Evolutionary conservation across 2,797 vertebrate genomes (phyloP).

Genomic region (Cynodonichthys magdalenae): DNA sequence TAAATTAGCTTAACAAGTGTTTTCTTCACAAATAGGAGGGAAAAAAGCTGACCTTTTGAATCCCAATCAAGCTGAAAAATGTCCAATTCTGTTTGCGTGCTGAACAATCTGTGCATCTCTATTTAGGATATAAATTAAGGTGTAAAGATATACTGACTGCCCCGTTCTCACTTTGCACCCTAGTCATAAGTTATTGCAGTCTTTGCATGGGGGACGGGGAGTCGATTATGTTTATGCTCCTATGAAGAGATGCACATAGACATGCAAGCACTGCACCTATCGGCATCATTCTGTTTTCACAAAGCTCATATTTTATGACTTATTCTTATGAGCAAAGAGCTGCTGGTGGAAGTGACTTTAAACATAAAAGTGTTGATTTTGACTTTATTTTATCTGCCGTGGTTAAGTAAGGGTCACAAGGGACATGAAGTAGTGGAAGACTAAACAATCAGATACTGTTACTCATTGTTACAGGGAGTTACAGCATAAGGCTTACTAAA

Average conservation of each 20-base stretch:
- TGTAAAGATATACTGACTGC: slow-evolving; percentile 36
- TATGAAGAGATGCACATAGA: not conserved
- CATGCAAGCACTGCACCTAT: slow-evolving; percentile 23
- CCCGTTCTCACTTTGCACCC: slow-evolving; percentile 25
- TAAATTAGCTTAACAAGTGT: too few species aligned
- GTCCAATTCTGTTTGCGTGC: too few species aligned
- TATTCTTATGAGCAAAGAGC: slow-evolving; percentile 50
- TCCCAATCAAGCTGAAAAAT: too few species aligned
- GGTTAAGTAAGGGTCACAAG: slow-evolving; percentile 16
- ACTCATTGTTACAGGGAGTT: slow-evolving; percentile 15
- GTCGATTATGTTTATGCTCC: slow-evolving; percentile 43
- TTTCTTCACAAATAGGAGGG: too few species aligned
- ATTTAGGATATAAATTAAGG: slow-evolving; percentile 50
- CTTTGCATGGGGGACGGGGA: slow-evolving; percentile 36
- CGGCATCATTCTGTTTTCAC: slow-evolving; percentile 48
- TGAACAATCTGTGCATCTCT: too few species aligned
- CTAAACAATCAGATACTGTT: slow-evolving; percentile 10
- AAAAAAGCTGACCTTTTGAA: too few species aligned
- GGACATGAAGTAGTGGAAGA: slow-evolving; percentile 7
- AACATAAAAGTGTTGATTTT: slow-evolving; percentile 6
- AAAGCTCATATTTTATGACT: slow-evolving; percentile 61
- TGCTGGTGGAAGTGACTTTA: slow-evolving; percentile 38
- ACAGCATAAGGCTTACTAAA: slow-evolving; percentile 9
- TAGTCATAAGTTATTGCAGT: slow-evolving; percentile 34
- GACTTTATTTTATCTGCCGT: slow-evolving; percentile 11